These are phyloP conservation scores for Phrynosoma platyrhinos DNA, from an alignment of 2,113 vertebrate species.

Conservation along the genomic window DNA sequence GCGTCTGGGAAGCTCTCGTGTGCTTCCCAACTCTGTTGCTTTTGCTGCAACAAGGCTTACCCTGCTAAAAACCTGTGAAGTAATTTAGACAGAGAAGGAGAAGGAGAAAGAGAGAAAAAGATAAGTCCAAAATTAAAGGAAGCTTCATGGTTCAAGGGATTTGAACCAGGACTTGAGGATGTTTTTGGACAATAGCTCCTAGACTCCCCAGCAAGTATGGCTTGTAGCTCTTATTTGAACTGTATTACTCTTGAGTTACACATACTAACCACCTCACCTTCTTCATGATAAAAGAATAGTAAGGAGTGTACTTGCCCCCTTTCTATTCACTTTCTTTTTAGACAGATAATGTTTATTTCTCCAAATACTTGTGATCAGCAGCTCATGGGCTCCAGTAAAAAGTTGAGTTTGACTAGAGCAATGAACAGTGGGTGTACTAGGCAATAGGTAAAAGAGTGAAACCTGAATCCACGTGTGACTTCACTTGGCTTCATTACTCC, in stretches of 20 bases:
- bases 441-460: background rate
- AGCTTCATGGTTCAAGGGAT: background rate
- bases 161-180: background rate
- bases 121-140: constrained; percentile 22
- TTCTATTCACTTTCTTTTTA: background rate
- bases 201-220: background rate
- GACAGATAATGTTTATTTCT: background rate
- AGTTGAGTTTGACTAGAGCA: background rate
- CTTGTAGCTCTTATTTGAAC: constrained; percentile 15
- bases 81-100: too few species aligned
- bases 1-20: too few species aligned
- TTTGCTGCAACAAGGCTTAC: too few species aligned
- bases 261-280: constrained; percentile 11
- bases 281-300: constrained; percentile 54
- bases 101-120: background rate
- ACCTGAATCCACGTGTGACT: background rate
- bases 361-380: background rate
- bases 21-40: too few species aligned
- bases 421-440: background rate
- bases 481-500: background rate
- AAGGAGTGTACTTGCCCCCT: background rate
- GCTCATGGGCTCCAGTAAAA: background rate
- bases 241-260: background rate
- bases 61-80: too few species aligned
- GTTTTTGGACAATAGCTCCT: too few species aligned